Base-by-base conservation (phyloP, 1,140 invertebrate genomes). In the Meloidogyne exigua region DNA sequence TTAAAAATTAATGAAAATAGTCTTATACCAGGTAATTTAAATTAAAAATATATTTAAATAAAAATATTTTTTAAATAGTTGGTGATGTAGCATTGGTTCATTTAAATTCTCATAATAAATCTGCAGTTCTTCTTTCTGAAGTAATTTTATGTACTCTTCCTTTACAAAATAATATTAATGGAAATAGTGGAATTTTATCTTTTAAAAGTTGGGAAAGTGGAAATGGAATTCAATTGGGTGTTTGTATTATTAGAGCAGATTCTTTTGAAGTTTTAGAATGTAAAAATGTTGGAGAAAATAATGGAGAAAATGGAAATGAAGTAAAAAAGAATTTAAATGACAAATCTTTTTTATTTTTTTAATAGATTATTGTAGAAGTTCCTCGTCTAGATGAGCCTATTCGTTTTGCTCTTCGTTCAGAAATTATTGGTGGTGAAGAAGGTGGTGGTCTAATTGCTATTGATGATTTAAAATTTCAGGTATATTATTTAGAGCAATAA, bases 331-430 rank as follows among this genome's bases (percentile, higher is more conserved):
- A 18, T n/a, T n/a, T n/a, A 66, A 67, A 25, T 23, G 13, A 79
- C 15, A 25, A 13, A 44, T 21, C 49, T 12, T 21, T 1, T 10
- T 23, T 23, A 49, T 62, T 28, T 39, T 15, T 57, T 23, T 73
- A 75, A 18, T 42, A 49, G 23, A 78, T 82, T 72, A 18, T 77
- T 26, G 77, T 85, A 0, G 83, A 85, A 71, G 80, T 86, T 65
- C 84, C 84, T 21, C 64, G 68, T 18, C 66, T 80, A n/a, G 67
- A 80, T 62, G 76, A 85, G 62, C 83, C 84, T 25, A 85, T 86
- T 76, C 49, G 81, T 62, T 64, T 86, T 42, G 83, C 81, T 13
- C 75, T 86, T 21, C 62, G 76, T 21, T 82, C 81, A n/a, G 82
- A 84, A 65, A 23, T 70, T 12, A 69, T 36, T 11, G 39, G 49